phyloP scores from a whole-genome alignment of 2,888 invertebrate species.

The Opisthograptis luteolata region DNA sequence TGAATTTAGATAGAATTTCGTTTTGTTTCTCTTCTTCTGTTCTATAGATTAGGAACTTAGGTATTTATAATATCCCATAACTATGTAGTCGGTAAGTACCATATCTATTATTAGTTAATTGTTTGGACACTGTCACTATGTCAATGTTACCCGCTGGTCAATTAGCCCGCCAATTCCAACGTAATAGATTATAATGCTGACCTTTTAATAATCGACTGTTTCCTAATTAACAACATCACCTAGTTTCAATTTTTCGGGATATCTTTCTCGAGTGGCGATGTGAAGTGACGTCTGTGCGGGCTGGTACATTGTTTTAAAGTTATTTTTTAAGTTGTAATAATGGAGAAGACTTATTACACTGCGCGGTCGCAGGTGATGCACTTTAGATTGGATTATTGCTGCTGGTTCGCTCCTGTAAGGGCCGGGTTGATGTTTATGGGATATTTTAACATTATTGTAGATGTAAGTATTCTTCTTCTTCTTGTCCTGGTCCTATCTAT shows the following conservation, averaged over 20 bases:
- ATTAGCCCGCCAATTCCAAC: conserved; percentile 43
- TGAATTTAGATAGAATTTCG: no score
- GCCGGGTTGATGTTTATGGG: conserved; percentile 58
- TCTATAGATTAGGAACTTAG: no score
- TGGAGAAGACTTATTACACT: conserved; percentile 47
- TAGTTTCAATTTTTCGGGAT: conserved; percentile 28
- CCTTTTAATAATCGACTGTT: conserved; percentile 61
- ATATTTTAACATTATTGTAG: conserved; percentile 56
- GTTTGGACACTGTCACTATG: conserved; percentile 33
- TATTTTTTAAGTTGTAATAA: conserved; percentile 11
- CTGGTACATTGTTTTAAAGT: conserved; percentile 1
- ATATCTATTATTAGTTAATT: background rate
- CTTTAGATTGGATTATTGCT: conserved; percentile 61
- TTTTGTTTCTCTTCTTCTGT: no score
- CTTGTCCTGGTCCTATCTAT: no score
- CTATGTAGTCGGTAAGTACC: no score
- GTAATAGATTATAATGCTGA: conserved; percentile 48
- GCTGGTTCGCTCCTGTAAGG: conserved; percentile 59
- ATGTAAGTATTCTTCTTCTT: conserved; percentile 53
- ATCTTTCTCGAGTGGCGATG: conserved; percentile 28
- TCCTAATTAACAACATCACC: conserved; percentile 64
- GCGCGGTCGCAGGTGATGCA: conserved; percentile 51
- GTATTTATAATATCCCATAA: no score
- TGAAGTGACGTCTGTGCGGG: conserved; percentile 16
- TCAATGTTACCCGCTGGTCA: conserved; percentile 34